Base-by-base conservation (phyloP, 1,140 invertebrate species). In the Calosoma granatense region DNA sequence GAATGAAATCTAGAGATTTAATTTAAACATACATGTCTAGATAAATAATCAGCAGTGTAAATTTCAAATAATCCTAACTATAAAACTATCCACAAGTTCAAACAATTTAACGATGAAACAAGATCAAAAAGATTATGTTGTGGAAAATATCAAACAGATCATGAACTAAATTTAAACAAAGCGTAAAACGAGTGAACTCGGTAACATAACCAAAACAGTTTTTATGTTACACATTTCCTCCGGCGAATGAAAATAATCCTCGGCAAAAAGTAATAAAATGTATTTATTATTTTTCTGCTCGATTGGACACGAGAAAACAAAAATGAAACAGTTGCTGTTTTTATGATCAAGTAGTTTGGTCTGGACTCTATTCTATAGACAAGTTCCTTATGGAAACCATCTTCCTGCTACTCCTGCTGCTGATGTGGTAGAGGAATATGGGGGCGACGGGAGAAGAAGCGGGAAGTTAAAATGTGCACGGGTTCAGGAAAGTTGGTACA, bases 191-290 rank as follows among this genome's bases (percentile, higher is more conserved):
- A n/a, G n/a, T n/a, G n/a, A n/a, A n/a, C n/a, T n/a, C n/a, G n/a
- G n/a, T n/a, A n/a, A n/a, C n/a, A n/a, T n/a, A n/a, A n/a, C n/a
- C n/a, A n/a, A n/a, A n/a, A n/a, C n/a, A n/a, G n/a, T n/a, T n/a
- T n/a, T n/a, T n/a, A n/a, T n/a, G n/a, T n/a, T n/a, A n/a, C n/a
- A n/a, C n/a, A n/a, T n/a, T n/a, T n/a, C n/a, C n/a, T n/a, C n/a
- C n/a, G n/a, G n/a, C n/a, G n/a, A n/a, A n/a, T n/a, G n/a, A n/a
- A n/a, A n/a, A n/a, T n/a, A n/a, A n/a, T n/a, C n/a, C n/a, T 36
- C n/a, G n/a, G 41, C 17, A 47, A 47, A 47, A 47, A 47, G 6
- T 47, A 47, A 47, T 47, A 47, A 47, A 47, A 47, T 47, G 41
- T 47, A 47, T 47, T 47, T 47, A 47, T 47, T 47, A 47, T 47